phyloP scores from a whole-genome alignment of 1,140 invertebrate genomes.

The Papilio polyxenes region DNA sequence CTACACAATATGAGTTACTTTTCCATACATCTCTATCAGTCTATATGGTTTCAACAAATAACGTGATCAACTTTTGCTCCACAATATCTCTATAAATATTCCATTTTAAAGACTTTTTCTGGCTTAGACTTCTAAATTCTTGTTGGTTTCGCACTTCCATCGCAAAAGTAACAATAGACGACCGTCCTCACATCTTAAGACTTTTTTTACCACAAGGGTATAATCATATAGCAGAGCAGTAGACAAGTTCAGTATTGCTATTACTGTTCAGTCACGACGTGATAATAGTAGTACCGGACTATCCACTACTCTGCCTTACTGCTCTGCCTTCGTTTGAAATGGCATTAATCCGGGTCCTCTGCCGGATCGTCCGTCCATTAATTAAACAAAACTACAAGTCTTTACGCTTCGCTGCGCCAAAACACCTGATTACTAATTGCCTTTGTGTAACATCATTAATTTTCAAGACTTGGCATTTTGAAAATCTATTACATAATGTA shows the following conservation, averaged over 20 bases:
- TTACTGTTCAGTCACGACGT: no score
- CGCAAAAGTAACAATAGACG: background rate
- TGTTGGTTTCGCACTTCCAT: background rate
- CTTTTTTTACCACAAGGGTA: background rate
- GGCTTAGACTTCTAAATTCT: no score
- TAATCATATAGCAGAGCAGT: background rate
- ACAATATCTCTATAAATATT: no score
- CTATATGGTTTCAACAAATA: no score
- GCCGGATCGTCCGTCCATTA: conserved; percentile 28
- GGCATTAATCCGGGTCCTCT: background rate
- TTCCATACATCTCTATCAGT: no score
- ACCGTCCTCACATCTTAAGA: background rate
- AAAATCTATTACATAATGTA: background rate
- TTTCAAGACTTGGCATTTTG: conserved; percentile 35
- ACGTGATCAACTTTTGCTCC: no score
- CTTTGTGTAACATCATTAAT: conserved; percentile 52
- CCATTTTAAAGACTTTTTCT: no score
- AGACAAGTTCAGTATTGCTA: background rate
- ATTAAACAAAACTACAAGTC: conserved; percentile 31
- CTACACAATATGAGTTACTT: no score
- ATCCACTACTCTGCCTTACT: no score
- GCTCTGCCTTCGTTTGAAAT: background rate
- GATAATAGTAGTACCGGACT: no score
- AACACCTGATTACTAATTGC: conserved; percentile 55
- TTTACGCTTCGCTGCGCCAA: conserved; percentile 11